Percentiles rank a stretch among this genome's conserved stretches.
Evolutionary conservation across 2,888 invertebrate species (phyloP).

Genomic region (Rhagophthalmus giganteus): DNA sequence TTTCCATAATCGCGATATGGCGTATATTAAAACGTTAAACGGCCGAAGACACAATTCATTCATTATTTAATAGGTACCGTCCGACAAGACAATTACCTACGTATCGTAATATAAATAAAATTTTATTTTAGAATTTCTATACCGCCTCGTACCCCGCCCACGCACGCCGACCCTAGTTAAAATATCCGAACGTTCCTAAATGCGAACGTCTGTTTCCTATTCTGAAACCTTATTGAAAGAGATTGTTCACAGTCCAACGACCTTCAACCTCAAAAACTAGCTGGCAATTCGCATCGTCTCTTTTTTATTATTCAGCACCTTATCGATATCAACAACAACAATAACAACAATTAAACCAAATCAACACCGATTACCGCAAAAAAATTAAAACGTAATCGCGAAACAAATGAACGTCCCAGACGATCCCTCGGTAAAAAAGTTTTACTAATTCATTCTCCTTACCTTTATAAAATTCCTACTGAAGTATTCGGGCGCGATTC

Average conservation of each 20-base stretch:
- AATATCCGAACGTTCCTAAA: conserved; percentile 6
- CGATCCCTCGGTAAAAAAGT: too few relatives aligned
- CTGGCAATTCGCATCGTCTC: conserved; percentile 1
- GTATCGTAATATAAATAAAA: not conserved
- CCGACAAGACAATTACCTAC: too few relatives aligned
- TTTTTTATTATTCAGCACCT: not conserved
- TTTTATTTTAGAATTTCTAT: not conserved
- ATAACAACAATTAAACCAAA: not conserved
- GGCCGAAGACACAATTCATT: too few relatives aligned
- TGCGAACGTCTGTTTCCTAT: conserved; percentile 7
- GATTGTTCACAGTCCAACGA: conserved; percentile 18
- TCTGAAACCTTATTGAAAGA: conserved; percentile 13
- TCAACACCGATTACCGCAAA: not conserved
- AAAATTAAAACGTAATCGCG: too few relatives aligned
- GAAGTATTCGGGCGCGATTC: conserved; percentile 12
- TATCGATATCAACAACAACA: not conserved
- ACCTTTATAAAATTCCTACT: conserved; percentile 24
- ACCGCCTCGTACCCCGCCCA: conserved; percentile 3
- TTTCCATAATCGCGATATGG: too few relatives aligned
- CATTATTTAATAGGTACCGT: too few relatives aligned
- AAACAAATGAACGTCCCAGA: too few relatives aligned
- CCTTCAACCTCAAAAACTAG: conserved; percentile 17
- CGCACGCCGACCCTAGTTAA: conserved; percentile 4
- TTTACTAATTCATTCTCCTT: conserved; percentile 4
- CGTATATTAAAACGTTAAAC: too few relatives aligned